phyloP scores from a whole-genome alignment of 2,113 vertebrate genomes.

The Trochalopteron elliotii region DNA sequence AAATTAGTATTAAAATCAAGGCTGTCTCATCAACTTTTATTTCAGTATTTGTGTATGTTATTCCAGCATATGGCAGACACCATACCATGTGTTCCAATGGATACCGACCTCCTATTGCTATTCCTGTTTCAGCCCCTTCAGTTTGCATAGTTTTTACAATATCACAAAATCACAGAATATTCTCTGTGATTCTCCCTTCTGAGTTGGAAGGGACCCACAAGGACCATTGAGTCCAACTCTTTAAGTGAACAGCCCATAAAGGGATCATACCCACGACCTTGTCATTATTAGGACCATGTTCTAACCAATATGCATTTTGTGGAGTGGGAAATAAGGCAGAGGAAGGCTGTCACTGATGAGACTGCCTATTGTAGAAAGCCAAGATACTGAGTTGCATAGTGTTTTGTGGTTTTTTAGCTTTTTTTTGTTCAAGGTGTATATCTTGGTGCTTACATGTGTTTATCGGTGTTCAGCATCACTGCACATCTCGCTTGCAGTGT shows the following conservation, averaged over 20 bases:
- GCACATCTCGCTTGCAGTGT: not conserved
- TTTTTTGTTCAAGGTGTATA: not conserved
- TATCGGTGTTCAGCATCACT: not conserved
- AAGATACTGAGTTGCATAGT: not conserved
- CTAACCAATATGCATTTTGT: not conserved
- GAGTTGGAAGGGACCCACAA: not conserved
- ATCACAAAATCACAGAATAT: not conserved
- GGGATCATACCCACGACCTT: not conserved
- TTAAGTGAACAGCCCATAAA: not conserved
- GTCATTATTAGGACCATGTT: not conserved
- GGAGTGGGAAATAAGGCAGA: not conserved
- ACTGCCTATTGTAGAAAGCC: not conserved
- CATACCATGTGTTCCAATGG: not conserved
- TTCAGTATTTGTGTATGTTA: not conserved
- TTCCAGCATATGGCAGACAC: not conserved
- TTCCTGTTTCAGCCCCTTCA: not conserved
- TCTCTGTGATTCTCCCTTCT: not conserved
- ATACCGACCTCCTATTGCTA: not conserved
- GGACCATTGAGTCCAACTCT: not conserved
- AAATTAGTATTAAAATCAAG: not conserved
- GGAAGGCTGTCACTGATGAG: not conserved
- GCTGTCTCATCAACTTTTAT: not conserved
- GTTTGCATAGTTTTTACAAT: not conserved
- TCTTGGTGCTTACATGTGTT: not conserved
- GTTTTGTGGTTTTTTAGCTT: not conserved